Conservation (phyloP, 2,113 vertebrate genomes). For the Hypocryptadius cinnamomeus region DNA sequence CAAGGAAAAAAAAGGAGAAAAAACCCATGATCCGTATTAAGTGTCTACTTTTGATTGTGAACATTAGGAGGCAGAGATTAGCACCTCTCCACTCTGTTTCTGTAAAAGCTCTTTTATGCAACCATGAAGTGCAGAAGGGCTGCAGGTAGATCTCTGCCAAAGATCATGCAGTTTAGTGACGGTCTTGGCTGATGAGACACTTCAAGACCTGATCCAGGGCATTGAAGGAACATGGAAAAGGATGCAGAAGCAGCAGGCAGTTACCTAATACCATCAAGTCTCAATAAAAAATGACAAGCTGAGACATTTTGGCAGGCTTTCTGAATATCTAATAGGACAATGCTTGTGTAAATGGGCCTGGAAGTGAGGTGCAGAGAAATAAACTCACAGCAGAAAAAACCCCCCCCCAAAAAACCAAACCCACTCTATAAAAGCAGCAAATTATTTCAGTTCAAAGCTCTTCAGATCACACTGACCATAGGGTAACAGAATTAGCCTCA, state of each 20-base stretch:
- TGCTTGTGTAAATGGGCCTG: background rate
- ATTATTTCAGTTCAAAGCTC: background rate
- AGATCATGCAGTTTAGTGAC: background rate
- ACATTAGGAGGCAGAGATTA: background rate
- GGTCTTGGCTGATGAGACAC: background rate
- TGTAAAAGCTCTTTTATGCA: background rate
- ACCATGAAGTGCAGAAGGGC: background rate
- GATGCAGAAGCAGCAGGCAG: slow-evolving; percentile 8
- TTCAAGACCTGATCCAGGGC: background rate
- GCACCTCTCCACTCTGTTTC: background rate
- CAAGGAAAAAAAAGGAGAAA: background rate
- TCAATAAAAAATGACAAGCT: slow-evolving; percentile 18
- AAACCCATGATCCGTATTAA: background rate
- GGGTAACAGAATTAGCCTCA: background rate
- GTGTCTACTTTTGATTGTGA: background rate
- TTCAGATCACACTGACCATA: background rate
- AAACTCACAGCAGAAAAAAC: background rate
- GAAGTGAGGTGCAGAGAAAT: background rate
- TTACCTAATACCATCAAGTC: slow-evolving; percentile 2
- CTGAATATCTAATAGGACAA: background rate
- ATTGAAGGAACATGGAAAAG: background rate
- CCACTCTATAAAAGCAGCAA: background rate
- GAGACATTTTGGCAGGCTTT: slow-evolving; percentile 16
- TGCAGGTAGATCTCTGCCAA: background rate
- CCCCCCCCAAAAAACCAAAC: too few relatives aligned